phyloP scores from a whole-genome alignment of 1,140 invertebrate species.

The Cherax destructor region DNA sequence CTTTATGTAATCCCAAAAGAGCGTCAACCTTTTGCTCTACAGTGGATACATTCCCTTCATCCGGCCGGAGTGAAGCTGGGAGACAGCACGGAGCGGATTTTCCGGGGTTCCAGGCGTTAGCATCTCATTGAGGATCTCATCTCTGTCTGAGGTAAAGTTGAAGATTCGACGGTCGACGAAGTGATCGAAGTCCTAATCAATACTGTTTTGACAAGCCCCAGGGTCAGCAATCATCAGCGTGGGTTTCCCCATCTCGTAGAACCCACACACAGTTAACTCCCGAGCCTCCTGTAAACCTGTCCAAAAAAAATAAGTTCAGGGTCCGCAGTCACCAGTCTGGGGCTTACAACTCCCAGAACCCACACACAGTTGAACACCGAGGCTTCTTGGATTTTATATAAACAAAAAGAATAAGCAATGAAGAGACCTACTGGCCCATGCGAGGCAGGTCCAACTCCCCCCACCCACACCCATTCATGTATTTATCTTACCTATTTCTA shows the following conservation, averaged over 20 bases:
- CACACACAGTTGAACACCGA: too few species aligned
- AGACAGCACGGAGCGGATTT: conserved; percentile 62
- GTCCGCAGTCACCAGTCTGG: too few species aligned
- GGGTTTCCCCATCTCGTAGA: conserved; percentile 76
- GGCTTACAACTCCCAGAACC: too few species aligned
- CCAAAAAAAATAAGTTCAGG: too few species aligned
- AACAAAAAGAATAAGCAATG: too few species aligned
- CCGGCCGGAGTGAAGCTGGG: conserved; percentile 72
- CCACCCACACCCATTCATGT: too few species aligned
- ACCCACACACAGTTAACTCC: conserved; percentile 74
- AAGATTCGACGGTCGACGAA: conserved; percentile 78
- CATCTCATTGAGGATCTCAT: conserved; percentile 37
- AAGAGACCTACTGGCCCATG: too few species aligned
- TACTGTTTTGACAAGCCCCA: conserved; percentile 79
- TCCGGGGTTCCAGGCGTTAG: conserved; percentile 67
- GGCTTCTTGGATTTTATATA: too few species aligned
- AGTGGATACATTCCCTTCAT: conserved; percentile 67
- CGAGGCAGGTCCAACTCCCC: too few species aligned
- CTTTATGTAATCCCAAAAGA: conserved; percentile 32
- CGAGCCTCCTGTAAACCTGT: conserved; percentile 46
- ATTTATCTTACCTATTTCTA: too few species aligned
- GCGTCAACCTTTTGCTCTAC: conserved; percentile 35
- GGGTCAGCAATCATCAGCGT: conserved; percentile 79
- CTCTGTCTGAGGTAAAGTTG: background rate
- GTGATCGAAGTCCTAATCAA: conserved; percentile 81